Evolutionary conservation across 2,888 invertebrate genomes (phyloP), one percentile per base, ranked within the genome.

Genomic region (Mimachlamys varia): DNA sequence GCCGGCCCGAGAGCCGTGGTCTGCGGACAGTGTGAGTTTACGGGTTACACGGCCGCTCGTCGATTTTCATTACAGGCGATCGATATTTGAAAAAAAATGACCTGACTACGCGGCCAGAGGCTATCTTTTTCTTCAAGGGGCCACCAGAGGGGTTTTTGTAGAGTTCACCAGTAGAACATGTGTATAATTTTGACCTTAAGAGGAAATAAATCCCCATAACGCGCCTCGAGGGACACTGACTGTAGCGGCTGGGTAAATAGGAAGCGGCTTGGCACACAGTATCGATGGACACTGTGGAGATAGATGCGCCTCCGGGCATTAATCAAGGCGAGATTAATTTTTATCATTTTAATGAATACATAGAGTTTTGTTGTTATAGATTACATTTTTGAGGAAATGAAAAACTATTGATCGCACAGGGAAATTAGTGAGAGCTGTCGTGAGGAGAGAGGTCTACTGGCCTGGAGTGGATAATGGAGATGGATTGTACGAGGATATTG

Each of bases 291-390:
- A 76, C 33, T 4, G 76, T 15, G 7, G 22, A 76, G 76, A 76
- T 76, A 76, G 76, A 76, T 76, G 76, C 33, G 76, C 76, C 76
- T 76, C 76, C 33, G 76, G 76, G 76, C 33, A 76, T 76, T 76
- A 76, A 76, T 76, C 33, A 76, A 76, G 76, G 33, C 76, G 76
- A 76, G 76, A 76, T 76, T 76, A 76, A 76, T 76, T 76, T 76
- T 76, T 76, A 76, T 76, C 76, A 76, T 76, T 76, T 76, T 76
- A 76, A 76, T 76, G 76, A 76, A 76, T 76, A 76, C 76, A 76
- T 76, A 76, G 76, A 76, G 76, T 76, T 76, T 76, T 76, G 76
- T 76, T 76, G 76, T 76, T 76, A 76, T 76, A 76, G 76, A 76
- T 76, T 76, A 76, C 76, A 76, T 19, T 76, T 76, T 76, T 76